Base-by-base conservation (phyloP, 1,140 invertebrate species). In the Ylistrum balloti region DNA sequence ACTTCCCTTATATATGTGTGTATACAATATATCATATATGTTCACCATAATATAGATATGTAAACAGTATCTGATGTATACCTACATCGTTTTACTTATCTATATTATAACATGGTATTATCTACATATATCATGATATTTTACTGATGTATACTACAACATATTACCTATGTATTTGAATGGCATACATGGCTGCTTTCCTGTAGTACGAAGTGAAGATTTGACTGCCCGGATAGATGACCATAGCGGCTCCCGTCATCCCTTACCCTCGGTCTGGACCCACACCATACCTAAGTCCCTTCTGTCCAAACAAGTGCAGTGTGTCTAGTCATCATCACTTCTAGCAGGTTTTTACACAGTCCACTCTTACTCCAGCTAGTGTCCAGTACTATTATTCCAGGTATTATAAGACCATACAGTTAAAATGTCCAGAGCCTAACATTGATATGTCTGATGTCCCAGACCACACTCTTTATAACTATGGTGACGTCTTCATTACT, bases 161-260 rank as follows among this genome's bases (percentile, higher is more conserved):
- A 33, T n/a, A 45, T 88, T 88, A 88, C 87, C 87, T 88, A 45
- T 41, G 45, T 41, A 88, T 88, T 28, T 88, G 87, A 48, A 88
- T 56, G 2, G 87, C 87, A 45, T 88, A 88, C 87, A 88, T 88
- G 33, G 28, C 87, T 33, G 35, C 17, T 20, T 48, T 88, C 33
- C 33, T 32, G 0, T 38, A 34, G 33, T 45, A 74, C n/a, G 56
- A 45, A 2, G 87, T 88, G 45, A 45, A 88, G 45, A 88, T 88
- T n/a, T 88, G 34, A 88, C 33, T 88, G 11, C 87, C 87, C 11
- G 35, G 87, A 33, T 88, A 88, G 22, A 88, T 11, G 41, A 88
- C 32, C 87, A 88, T 88, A 38, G 5, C 35, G 5, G 35, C 35
- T 28, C 28, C 87, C 38, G 56, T 74, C 56, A 74, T 74, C 56